Base-by-base conservation (phyloP, 2,113 vertebrate genomes). In the Baryphthengus martii region DNA sequence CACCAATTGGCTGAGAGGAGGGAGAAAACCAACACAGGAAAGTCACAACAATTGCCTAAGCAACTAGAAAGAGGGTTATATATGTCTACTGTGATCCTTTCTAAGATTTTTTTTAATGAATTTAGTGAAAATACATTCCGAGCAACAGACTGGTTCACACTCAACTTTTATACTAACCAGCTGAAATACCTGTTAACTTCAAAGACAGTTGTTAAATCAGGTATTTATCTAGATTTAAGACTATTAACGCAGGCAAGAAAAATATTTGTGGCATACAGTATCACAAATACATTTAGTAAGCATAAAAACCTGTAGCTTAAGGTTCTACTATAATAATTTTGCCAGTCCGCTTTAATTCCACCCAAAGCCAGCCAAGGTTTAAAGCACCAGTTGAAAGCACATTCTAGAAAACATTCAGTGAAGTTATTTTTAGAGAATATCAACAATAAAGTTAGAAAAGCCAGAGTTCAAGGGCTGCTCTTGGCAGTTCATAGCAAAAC, bases 1-100 rank as follows among this genome's bases (percentile, higher is more conserved):
- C 97, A 3, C 98, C 98, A n/a, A 99, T 94, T 0, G 98, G 98
- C 99, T 99, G 94, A 66, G 96, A 50, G 15, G 11, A 39, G 3
- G 7, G 8, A 11, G 9, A 13, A 52, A 21, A 42, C 6, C 26
- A 33, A 50, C 47, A 49, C 7, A 56, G n/a, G 61, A 23, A 56
- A 75, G 65, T 74, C 63, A 85, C 40, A 33, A 8, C 7, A 20
- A 7, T 0, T 31, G 10, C 13, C 11, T 75, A 40, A 66, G 70
- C 28, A 62, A 14, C 31, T 10, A 19, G 25, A 29, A 81, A 61
- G 33, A 63, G 6, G 5, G 11, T 56, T 74, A 15, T 35, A 17
- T 25, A 19, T 23, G 13, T 42, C 31, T 71, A 24, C 7, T 23
- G 15, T 44, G 25, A 61, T 58, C 17, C 33, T 68, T 72, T 25